These are phyloP conservation scores for Chrysolina haemoptera DNA, from an alignment of 2,888 invertebrate genomes.

Conservation along the genomic window DNA sequence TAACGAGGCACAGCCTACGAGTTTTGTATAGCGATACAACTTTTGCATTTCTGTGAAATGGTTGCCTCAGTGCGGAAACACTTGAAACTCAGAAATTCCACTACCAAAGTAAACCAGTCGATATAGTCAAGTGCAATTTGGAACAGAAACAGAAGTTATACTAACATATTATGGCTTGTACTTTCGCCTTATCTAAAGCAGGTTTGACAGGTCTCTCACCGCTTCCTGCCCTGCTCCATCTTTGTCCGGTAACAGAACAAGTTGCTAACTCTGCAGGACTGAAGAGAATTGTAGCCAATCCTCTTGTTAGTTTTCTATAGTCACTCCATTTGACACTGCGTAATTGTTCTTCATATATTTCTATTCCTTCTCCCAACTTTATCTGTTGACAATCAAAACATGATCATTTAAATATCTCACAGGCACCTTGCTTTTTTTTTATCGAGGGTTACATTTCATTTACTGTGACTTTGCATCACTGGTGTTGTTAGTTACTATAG, in stretches of 20 bases:
- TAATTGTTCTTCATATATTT: conserved; percentile 80
- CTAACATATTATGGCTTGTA: conserved; percentile 81
- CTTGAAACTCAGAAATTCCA: neutral
- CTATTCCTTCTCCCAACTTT: conserved; percentile 81
- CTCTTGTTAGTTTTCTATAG: conserved; percentile 81
- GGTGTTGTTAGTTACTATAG: too few species aligned
- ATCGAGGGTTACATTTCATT: too few species aligned
- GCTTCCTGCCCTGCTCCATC: conserved; percentile 82
- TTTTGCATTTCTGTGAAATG: too few species aligned
- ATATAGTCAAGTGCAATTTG: neutral
- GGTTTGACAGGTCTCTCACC: conserved; percentile 84
- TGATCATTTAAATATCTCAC: neutral
- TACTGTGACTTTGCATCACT: too few species aligned
- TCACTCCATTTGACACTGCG: conserved; percentile 83
- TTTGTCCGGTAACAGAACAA: conserved; percentile 83
- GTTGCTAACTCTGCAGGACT: conserved; percentile 83
- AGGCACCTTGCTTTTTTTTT: too few species aligned
- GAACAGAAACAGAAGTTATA: conserved; percentile 1
- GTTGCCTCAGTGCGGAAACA: neutral
- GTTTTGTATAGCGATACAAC: too few species aligned
- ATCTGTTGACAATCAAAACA: conserved; percentile 70
- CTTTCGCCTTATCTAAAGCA: conserved; percentile 80
- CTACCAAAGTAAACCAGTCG: conserved; percentile 8
- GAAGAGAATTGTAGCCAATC: conserved; percentile 82
- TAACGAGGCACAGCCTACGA: too few species aligned